Conservation (phyloP, 2,797 vertebrate species). For the Echeneis naucrates region DNA sequence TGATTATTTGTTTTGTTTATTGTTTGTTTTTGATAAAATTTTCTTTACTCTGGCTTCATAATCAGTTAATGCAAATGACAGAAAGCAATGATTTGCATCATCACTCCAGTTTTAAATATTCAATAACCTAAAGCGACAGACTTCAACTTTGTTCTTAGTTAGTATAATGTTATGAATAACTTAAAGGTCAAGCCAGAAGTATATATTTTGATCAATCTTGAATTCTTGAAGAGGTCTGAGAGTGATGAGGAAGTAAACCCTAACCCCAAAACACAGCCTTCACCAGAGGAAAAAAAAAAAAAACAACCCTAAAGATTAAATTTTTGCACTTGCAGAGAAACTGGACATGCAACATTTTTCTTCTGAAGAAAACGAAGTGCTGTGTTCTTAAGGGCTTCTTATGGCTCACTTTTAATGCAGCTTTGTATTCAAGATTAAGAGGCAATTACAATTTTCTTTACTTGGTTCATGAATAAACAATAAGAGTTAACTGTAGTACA, state of each 20-base stretch:
- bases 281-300: slow-evolving; percentile 27
- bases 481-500: neutral
- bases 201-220: neutral
- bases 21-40: no score
- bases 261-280: neutral
- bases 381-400: neutral
- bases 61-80: no score
- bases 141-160: neutral
- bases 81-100: neutral
- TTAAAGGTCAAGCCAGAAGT: neutral
- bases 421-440: neutral
- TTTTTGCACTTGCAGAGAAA: neutral
- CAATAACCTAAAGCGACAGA: neutral
- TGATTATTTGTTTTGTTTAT: no score
- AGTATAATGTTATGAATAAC: no score
- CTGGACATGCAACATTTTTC: slow-evolving; percentile 45
- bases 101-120: neutral
- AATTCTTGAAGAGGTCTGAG: neutral
- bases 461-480: slow-evolving; percentile 15
- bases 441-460: slow-evolving; percentile 19
- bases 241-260: slow-evolving; percentile 8
- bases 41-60: no score
- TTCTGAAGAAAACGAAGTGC: neutral
- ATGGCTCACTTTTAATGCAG: slow-evolving; percentile 2
- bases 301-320: no score